Evolutionary conservation across 2,797 vertebrate genomes (phyloP), one percentile per base, ranked within the genome.

Genomic region (Halcyon smyrnensis): DNA sequence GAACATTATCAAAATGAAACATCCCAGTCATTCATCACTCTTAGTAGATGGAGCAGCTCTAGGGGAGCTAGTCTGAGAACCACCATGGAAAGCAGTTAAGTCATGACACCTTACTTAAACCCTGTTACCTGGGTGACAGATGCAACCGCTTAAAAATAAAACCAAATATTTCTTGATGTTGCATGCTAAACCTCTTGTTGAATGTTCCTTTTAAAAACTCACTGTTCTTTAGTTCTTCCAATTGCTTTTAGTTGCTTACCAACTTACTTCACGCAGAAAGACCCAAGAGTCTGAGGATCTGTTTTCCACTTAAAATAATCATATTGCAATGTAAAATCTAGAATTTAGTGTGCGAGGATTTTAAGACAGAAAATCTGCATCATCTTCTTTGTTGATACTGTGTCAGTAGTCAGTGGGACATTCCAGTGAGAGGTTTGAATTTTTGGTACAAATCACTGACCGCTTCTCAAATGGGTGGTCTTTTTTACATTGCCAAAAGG

Each of bases 11-110:
- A 57, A 68, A 92, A 92, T 73, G 64, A 91, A 93, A 65, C 51
- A 60, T 83, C 68, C 50, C 77, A 82, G 68, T 84, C 71, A 89
- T 76, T 89, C 41, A 89, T 77, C 63, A 32, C 73, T 81, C 67
- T 62, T 28, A 68, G 86, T 65, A 93, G 69, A 53, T 64, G 23
- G 12, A 84, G 39, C 69, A 89, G 23, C 60, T 94, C 15, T 57
- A 37, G 81, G 6, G 23, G 25, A 32, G 34, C 90, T 78, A 64
- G 7, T 69, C 41, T 78, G 89, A 60, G 67, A 87, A 45, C 37
- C 39, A 46, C 41, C 1, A 3, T 14, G 65, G 37, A 76, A 91
- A 79, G 34, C 56, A 60, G 14, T 70, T 85, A 8, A 41, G 11
- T 64, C 87, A 36, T 57, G 75, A 75, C 14, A 65, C 37, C 45